Conservation (phyloP, 2,888 invertebrate genomes). For the Chymomyza amoena region DNA sequence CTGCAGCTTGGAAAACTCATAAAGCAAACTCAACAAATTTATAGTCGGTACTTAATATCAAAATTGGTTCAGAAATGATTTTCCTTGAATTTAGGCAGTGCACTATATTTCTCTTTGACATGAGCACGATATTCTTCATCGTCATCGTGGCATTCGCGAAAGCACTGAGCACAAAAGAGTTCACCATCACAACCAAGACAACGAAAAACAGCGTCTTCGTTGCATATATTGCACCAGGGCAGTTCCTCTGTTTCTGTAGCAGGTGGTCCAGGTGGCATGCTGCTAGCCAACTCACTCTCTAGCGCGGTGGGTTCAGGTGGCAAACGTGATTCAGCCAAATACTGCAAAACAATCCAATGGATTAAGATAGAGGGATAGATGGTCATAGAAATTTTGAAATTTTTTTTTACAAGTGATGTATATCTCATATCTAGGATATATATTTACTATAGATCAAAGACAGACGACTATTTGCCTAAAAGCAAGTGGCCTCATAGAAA, state of each 20-base stretch:
- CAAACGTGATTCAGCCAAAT: constrained; percentile 80
- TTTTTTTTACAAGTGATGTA: not conserved
- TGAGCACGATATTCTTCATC: too few relatives aligned
- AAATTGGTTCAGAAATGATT: constrained; percentile 66
- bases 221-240: constrained; percentile 92
- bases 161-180: too few relatives aligned
- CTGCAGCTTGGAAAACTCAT: too few relatives aligned
- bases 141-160: too few relatives aligned
- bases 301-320: constrained; percentile 79
- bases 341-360: constrained; percentile 67
- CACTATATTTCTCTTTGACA: too few relatives aligned
- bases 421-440: too few relatives aligned
- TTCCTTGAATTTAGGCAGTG: too few relatives aligned
- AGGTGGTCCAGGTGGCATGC: constrained; percentile 51
- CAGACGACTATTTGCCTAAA: too few relatives aligned
- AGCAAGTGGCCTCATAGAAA: too few relatives aligned
- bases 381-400: not conserved
- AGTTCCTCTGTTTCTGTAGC: constrained; percentile 81
- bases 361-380: not conserved
- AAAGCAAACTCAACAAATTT: too few relatives aligned
- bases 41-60: not conserved
- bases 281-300: constrained; percentile 74
- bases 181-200: too few relatives aligned
- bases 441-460: too few relatives aligned
- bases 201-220: constrained; percentile 86